Conservation (phyloP, 1,140 invertebrate species). For the Neuroterus valhalla region DNA sequence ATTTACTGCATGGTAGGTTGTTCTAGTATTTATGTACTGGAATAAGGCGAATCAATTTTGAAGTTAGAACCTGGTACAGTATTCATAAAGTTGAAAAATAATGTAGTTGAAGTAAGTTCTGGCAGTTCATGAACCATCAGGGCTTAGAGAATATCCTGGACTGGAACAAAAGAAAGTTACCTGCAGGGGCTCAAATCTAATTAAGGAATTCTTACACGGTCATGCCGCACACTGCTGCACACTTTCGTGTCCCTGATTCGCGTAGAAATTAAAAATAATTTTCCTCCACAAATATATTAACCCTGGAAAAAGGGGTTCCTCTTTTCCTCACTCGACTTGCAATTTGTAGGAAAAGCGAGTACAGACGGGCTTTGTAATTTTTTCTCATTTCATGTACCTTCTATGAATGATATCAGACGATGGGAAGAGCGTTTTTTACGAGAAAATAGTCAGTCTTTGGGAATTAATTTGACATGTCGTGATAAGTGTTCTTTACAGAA, state of each 20-base stretch:
- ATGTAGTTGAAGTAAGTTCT: neutral
- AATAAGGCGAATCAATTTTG: too few relatives aligned
- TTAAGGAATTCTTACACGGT: constrained; percentile 59
- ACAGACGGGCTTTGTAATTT: constrained; percentile 39
- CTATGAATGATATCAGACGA: constrained; percentile 25
- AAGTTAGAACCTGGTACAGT: too few relatives aligned
- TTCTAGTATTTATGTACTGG: too few relatives aligned
- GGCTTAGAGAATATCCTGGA: constrained; percentile 44
- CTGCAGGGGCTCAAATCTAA: constrained; percentile 51
- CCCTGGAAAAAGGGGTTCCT: constrained; percentile 45
- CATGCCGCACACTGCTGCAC: constrained; percentile 46
- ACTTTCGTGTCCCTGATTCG: constrained; percentile 39
- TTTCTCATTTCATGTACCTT: constrained; percentile 45
- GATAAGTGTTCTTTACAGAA: neutral
- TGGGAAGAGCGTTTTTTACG: constrained; percentile 7
- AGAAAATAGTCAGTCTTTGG: neutral
- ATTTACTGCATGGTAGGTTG: too few relatives aligned
- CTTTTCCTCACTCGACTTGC: constrained; percentile 32
- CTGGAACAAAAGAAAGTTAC: constrained; percentile 49
- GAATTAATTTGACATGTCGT: constrained; percentile 13
- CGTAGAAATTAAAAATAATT: constrained; percentile 60
- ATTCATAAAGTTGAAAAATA: neutral
- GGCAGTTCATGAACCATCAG: constrained; percentile 55
- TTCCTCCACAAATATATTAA: constrained; percentile 58
- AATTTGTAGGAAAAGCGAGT: constrained; percentile 45